Evolutionary conservation across 2,888 invertebrate species (phyloP), one percentile per base, ranked within the genome.

Genomic region (Epinotia ramella): DNA sequence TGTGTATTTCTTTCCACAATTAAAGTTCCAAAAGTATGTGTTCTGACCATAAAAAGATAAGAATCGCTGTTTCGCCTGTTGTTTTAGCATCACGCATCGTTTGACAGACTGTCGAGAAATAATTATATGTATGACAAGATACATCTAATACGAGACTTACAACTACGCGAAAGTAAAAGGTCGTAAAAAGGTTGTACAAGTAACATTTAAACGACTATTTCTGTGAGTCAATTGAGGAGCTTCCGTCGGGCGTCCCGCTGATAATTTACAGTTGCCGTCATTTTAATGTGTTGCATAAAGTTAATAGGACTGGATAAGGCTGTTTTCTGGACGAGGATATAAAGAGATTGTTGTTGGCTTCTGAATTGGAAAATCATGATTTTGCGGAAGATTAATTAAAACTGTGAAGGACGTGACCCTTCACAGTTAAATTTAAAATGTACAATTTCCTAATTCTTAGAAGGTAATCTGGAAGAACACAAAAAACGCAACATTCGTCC

Each of bases 181-280:
- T 60, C 28, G 28, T 60, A 60, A 28, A 16, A 16, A 16, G 16
- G 7, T 60, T 7, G 16, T 28, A 28, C 12, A 60, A 33, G 28
- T 13, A 3, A 33, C 28, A 12, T 28, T 28, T 60, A 6, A 28
- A 60, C 60, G 28, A 33, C 28, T 24, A n/a, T 60, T 7, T 16
- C 6, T 5, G 5, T 2, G 16, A 60, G 13, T 59, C 59, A 40
- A 62, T 9, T 24, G 59, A 9, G 5, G 5, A 56, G 71, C 71
- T 71, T 71, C 71, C 53, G 53, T 67, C n/a, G 33, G 70, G n/a
- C 20, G 9, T 63, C 63, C 71, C 63, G 71, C 71, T 71, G 71
- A 20, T 63, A 56, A 24, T 56, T 53, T 63, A 63, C 33, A 71
- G 40, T 63, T 63, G 20, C 56, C 18, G n/a, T 40, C 20, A 53